Percentiles rank a stretch among this genome's conserved stretches.
These are phyloP conservation scores for rabbit (Oryctolagus cuniculus) DNA, from an alignment of 2,113 vertebrate species.

Conservation along the genomic window mOryCun1.1 NC_091450.1:31423001-31423500, in stretches of 20 bases:
- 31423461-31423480: background rate
- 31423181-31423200: background rate
- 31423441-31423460: background rate
- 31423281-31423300: background rate
- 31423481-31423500: background rate
- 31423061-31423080: background rate
- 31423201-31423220: background rate
- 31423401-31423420: background rate
- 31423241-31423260: background rate
- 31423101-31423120: background rate
- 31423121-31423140: background rate
- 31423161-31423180: background rate
- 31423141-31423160: background rate
- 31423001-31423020: background rate
- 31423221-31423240: background rate
- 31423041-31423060: background rate
- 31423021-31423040: conserved; percentile 26
- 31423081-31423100: background rate
- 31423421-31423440: background rate
- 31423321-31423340: background rate
- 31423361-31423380: background rate
- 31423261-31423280: background rate
- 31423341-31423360: background rate
- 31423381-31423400: background rate
- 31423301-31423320: background rate